A percentile compares a stretch with the other conserved stretches of the same genome.
These are phyloP conservation scores for Serinus canaria DNA, from an alignment of 2,113 vertebrate genomes.

Conservation along the genomic window DNA sequence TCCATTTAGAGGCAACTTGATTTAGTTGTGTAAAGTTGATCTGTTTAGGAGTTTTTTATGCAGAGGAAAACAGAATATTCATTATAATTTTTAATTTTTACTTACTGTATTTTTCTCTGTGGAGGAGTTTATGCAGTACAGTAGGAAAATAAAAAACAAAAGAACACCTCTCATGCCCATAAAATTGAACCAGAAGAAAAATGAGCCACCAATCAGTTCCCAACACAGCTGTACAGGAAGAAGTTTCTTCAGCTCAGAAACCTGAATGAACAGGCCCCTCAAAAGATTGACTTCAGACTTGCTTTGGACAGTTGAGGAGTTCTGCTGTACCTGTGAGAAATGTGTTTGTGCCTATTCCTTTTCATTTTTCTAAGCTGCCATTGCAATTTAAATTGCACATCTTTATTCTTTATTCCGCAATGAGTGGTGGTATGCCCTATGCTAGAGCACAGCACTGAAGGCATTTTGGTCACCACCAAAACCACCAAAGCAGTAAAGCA, in stretches of 20 bases:
- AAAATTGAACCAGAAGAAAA: neutral
- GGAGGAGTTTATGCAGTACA: neutral
- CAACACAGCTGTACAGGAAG: neutral
- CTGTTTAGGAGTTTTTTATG: neutral
- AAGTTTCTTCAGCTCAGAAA: neutral
- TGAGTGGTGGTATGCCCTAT: neutral
- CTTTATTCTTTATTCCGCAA: neutral
- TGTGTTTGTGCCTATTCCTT: neutral
- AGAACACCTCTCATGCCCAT: fast-evolving
- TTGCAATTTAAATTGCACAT: neutral
- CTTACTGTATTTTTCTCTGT: neutral
- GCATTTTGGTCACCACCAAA: neutral
- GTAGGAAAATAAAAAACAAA: neutral
- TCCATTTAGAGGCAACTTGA: neutral
- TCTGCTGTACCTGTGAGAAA: neutral
- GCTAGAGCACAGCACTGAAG: neutral
- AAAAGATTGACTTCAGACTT: neutral
- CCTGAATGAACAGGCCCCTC: neutral
- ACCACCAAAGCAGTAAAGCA: neutral
- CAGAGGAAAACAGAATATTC: neutral
- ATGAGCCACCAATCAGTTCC: neutral
- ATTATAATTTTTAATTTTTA: neutral
- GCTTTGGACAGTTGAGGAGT: neutral
- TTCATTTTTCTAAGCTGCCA: neutral
- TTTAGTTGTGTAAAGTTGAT: neutral